These are phyloP conservation scores for Cerastoderma edule DNA, from an alignment of 2,888 invertebrate genomes.

Conservation along the genomic window DNA sequence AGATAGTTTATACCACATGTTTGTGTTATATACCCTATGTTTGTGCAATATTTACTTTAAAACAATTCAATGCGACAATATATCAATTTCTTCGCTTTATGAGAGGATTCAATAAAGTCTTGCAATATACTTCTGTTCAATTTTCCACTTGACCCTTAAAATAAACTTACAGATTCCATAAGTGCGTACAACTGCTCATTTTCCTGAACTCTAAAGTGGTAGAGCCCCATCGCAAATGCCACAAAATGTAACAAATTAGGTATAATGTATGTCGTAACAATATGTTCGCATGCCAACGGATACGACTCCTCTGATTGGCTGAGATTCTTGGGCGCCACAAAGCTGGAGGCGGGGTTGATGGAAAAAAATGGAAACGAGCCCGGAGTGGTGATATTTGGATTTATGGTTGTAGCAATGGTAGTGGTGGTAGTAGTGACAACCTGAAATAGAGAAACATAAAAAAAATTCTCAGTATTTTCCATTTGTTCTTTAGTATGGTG, in stretches of 20 bases:
- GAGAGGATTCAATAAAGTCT: too few species aligned
- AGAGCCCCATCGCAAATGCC: slow-evolving; percentile 81
- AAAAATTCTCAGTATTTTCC: too few species aligned
- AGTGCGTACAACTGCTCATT: slow-evolving; percentile 83
- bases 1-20: too few species aligned
- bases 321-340: slow-evolving; percentile 55
- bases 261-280: slow-evolving; percentile 82
- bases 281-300: slow-evolving; percentile 77
- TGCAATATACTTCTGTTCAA: too few species aligned
- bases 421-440: slow-evolving; percentile 51
- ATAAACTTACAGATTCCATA: slow-evolving; percentile 81
- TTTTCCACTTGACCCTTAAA: too few species aligned
- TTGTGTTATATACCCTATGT: too few species aligned
- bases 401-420: slow-evolving; percentile 37
- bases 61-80: too few species aligned
- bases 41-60: too few species aligned
- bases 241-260: slow-evolving; percentile 82
- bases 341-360: slow-evolving; percentile 41
- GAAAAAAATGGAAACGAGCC: slow-evolving; percentile 44
- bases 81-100: too few species aligned
- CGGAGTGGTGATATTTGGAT: slow-evolving; percentile 35
- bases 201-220: slow-evolving; percentile 81
- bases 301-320: slow-evolving; percentile 17
- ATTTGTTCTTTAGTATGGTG: too few species aligned
- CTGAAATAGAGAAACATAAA: too few species aligned